Evolutionary conservation across 2,113 vertebrate genomes (phyloP), one percentile per base, ranked within the genome.

Genomic region (Nesospiza acunhae): DNA sequence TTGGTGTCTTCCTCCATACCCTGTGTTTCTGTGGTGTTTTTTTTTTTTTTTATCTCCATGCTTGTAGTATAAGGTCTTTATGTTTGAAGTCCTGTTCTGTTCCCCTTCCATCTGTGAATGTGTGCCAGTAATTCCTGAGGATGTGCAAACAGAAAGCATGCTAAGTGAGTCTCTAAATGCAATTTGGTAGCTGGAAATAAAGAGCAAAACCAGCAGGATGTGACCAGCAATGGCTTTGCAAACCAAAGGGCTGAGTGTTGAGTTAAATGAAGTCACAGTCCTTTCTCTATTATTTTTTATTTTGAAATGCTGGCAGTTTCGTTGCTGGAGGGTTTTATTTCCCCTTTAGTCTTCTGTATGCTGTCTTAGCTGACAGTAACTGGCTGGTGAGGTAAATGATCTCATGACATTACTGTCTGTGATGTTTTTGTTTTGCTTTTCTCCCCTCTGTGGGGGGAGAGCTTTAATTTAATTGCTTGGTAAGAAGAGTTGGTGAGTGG

Each of bases 391-490:
- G 80, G 74, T 84, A 50, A 89, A 86, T 35, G 68, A 64, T 93
- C 76, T 87, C 7, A 2, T 46, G 64, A 77, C 58, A 52, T 92
- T 83, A 53, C 73, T 37, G 15, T n/a, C 56, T 74, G 41, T 55
- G 62, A 49, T 76, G 52, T 0, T 76, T 90, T 74, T 73, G n/a
- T 78, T 94, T 79, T 3, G 1, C 39, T 20, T 87, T 83, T n/a
- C 17, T 11, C 42, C 42, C 41, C 64, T 78, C 31, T 8, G 27
- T 67, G 3, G 3, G 79, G 86, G 88, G 64, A 94, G 49, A 56
- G 56, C 73, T 95, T 88, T 75, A 80, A 93, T 91, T 90, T 76
- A 96, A 89, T 96, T 94, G 55, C 44, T 62, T 62, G 26, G 23
- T 84, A 82, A 84, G 87, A 78, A 33, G 72, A 77, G 64, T 55